Evolutionary conservation across 2,888 invertebrate species (phyloP).

Genomic region (Amphipyra tragopoginis): DNA sequence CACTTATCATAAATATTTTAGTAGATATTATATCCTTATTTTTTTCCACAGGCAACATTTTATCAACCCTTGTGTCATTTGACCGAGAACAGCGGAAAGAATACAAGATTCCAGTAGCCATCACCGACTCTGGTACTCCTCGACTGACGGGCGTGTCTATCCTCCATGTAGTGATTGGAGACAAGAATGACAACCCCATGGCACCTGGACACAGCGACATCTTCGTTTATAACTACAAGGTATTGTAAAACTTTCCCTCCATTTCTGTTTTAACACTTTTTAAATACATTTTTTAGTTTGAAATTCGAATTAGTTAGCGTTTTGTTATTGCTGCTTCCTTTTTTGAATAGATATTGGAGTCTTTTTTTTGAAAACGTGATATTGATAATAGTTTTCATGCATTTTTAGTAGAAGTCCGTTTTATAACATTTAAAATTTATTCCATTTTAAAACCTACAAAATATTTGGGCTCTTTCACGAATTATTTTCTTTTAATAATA

Average conservation of each 20-base stretch:
- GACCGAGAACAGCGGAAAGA: constrained; percentile 96
- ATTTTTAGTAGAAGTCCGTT: neutral
- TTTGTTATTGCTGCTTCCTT: constrained; percentile 6
- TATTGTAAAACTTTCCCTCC: constrained; percentile 66
- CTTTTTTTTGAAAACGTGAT: neutral
- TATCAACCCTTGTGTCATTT: constrained; percentile 93
- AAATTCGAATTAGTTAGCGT: constrained; percentile 10
- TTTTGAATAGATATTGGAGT: constrained; percentile 1
- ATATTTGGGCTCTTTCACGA: constrained; percentile 1
- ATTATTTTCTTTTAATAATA: constrained; percentile 7
- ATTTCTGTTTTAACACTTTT: constrained; percentile 12
- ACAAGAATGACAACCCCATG: constrained; percentile 98
- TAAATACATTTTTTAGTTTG: constrained; percentile 2
- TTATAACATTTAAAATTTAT: neutral
- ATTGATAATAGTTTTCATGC: too few species aligned
- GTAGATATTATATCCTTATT: neutral
- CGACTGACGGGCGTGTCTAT: constrained; percentile 94
- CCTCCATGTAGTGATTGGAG: constrained; percentile 97
- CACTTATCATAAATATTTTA: too few species aligned
- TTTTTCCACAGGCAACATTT: constrained; percentile 85
- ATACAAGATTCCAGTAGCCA: constrained; percentile 96
- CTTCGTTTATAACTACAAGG: constrained; percentile 98
- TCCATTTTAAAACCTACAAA: neutral
- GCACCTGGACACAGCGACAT: constrained; percentile 96
- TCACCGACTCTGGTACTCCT: constrained; percentile 95